Evolutionary conservation across 2,113 vertebrate species (phyloP).

Genomic region (Mesembrinibis cayennensis): DNA sequence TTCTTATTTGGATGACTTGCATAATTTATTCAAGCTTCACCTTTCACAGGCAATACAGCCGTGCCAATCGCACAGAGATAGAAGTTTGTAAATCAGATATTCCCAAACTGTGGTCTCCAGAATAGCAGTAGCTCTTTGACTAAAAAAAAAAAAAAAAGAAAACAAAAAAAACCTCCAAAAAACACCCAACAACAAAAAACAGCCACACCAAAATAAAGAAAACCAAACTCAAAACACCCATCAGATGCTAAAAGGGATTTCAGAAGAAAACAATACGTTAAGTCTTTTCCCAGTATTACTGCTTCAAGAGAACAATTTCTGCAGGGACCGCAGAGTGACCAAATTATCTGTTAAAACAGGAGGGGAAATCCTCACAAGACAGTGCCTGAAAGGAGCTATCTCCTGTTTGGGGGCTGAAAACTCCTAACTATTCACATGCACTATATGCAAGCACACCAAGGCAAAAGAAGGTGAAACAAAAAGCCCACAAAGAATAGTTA

Average conservation of each 20-base stretch:
- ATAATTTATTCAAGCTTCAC: not conserved
- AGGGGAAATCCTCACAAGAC: not conserved
- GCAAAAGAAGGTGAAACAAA: not conserved
- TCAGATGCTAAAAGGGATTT: not conserved
- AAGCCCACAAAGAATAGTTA: not conserved
- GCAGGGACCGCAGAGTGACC: not conserved
- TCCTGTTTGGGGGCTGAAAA: not conserved
- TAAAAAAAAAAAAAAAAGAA: not conserved
- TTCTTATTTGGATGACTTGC: not conserved
- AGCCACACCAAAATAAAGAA: not conserved
- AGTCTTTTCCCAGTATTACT: not conserved
- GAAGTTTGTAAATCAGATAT: not conserved
- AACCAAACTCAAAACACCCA: not conserved
- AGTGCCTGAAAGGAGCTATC: not conserved
- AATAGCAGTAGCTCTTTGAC: not conserved
- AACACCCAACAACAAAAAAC: too few species aligned
- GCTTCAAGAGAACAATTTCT: not conserved
- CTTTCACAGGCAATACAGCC: not conserved
- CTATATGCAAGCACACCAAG: rapidly evolving
- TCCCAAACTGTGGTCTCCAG: not conserved
- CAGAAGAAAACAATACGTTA: not conserved
- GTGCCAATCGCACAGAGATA: not conserved
- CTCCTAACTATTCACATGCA: not conserved
- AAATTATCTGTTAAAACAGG: not conserved
- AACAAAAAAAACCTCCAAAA: too few species aligned